Conservation (phyloP, 2,113 vertebrate genomes). For the Camelus bactrianus region DNA sequence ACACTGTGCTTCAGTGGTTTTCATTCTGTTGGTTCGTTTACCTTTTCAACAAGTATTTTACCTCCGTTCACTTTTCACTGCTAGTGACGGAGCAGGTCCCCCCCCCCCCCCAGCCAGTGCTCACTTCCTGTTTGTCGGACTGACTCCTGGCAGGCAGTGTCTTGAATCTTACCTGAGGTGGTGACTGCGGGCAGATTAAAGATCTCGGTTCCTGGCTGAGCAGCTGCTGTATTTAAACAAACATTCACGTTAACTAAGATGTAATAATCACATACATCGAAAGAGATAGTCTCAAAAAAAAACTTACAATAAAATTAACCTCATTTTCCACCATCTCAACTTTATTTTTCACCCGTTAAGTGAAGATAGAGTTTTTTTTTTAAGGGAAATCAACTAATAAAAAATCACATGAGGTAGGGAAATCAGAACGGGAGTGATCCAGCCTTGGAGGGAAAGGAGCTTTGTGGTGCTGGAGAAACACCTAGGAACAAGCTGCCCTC, state of each 20-base stretch:
- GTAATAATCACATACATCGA: background rate
- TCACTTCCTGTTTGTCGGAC: background rate
- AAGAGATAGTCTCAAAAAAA: slow-evolving; percentile 44
- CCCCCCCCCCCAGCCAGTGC: background rate
- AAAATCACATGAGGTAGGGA: background rate
- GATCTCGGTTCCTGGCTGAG: slow-evolving; percentile 99
- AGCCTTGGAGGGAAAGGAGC: background rate
- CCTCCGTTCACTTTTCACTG: background rate
- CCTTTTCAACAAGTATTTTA: background rate
- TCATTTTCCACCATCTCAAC: slow-evolving; percentile 2
- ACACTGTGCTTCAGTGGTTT: background rate
- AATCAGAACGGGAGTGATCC: background rate
- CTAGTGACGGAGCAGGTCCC: background rate
- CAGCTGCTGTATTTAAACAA: slow-evolving; percentile 91
- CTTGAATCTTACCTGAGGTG: slow-evolving; percentile 91
- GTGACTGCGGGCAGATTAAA: slow-evolving; percentile 99
- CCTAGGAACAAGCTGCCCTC: background rate
- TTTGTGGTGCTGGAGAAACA: background rate
- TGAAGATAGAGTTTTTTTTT: background rate
- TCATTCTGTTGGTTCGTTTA: slow-evolving; percentile 6
- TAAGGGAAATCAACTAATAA: background rate
- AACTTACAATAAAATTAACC: slow-evolving; percentile 32
- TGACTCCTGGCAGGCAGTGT: background rate
- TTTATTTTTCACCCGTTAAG: slow-evolving; percentile 33
- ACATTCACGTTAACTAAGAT: slow-evolving; percentile 63